phyloP scores from a whole-genome alignment of 2,797 vertebrate species.

The Xenopus petersii region DNA sequence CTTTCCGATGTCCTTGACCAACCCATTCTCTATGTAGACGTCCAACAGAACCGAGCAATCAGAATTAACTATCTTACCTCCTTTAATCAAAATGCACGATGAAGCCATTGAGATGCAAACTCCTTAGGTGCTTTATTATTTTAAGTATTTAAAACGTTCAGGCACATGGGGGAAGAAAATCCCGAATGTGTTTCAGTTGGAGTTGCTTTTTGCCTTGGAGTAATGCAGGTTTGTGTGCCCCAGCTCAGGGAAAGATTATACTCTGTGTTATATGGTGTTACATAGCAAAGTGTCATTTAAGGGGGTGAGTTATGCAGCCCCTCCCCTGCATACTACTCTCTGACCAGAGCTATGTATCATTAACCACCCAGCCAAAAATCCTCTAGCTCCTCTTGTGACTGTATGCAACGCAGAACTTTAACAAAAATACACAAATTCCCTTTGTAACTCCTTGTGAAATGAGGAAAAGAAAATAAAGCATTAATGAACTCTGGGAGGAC shows the following conservation, averaged over 20 bases:
- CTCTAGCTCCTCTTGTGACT: background rate
- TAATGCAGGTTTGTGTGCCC: no score
- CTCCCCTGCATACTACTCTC: conserved; percentile 8
- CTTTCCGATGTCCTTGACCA: conserved; percentile 73
- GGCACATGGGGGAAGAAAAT: no score
- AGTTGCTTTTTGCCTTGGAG: no score
- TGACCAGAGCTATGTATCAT: conserved; percentile 29
- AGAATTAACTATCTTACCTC: conserved; percentile 85
- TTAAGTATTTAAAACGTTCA: no score
- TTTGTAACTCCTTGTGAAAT: no score
- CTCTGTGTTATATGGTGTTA: conserved; percentile 17
- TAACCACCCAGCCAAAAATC: conserved; percentile 5
- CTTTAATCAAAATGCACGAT: conserved; percentile 77
- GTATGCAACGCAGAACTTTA: background rate
- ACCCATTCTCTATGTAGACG: conserved; percentile 82
- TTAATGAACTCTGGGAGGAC: no score
- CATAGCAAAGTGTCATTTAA: conserved; percentile 26
- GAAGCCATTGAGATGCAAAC: conserved; percentile 9
- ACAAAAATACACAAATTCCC: background rate
- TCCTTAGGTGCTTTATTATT: no score
- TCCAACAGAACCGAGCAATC: conserved; percentile 76
- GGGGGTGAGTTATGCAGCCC: background rate
- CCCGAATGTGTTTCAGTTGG: no score
- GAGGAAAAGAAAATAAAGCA: no score
- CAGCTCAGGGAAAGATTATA: background rate